Percentiles rank a stretch among this genome's conserved stretches.
Conservation (phyloP, 2,113 vertebrate species). For the Oenanthe melanoleuca region DNA sequence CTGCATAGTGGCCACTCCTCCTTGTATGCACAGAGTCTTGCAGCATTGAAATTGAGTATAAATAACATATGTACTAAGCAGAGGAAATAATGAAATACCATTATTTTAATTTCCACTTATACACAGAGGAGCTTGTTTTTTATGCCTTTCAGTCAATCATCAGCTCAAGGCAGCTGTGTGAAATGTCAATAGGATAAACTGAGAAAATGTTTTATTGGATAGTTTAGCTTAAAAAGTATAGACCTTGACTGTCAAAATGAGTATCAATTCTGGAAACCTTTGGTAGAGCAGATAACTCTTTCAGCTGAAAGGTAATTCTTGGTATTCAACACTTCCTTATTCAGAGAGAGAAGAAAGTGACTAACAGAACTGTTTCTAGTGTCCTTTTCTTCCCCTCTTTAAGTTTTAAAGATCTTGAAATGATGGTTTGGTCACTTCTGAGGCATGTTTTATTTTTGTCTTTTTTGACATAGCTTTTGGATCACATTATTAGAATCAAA, state of each 20-base stretch:
- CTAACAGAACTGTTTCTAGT: background rate
- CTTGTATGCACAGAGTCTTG: accelerated
- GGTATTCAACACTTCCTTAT: background rate
- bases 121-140: background rate
- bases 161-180: background rate
- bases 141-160: background rate
- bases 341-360: background rate
- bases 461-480: conserved; percentile 17
- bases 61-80: background rate
- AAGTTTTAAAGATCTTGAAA: background rate
- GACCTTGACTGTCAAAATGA: background rate
- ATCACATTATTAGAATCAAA: conserved; percentile 1
- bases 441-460: background rate
- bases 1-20: background rate
- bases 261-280: background rate
- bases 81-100: background rate
- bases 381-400: background rate
- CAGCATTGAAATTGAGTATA: background rate
- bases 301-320: background rate
- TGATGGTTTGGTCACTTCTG: background rate
- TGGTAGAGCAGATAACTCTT: background rate
- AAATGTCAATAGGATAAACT: background rate
- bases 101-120: background rate
- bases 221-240: background rate
- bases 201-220: background rate